Base-by-base conservation (phyloP, 1,140 invertebrate genomes). In the Anastatus disparis region DNA sequence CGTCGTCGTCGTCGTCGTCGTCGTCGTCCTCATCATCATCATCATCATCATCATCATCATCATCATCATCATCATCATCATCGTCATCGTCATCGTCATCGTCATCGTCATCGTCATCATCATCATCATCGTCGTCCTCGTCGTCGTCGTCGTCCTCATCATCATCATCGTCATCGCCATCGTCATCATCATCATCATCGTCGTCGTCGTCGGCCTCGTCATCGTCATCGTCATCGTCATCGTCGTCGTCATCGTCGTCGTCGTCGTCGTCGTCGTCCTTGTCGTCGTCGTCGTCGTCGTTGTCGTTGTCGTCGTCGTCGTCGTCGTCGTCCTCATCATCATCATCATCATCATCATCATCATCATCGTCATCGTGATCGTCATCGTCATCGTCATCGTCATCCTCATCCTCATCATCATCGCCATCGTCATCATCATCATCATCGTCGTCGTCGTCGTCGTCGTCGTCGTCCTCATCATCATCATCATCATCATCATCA, bases 81-180 rank as follows among this genome's bases (percentile, higher is more conserved):
- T 26, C 20, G n/a, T 71, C 42, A 42, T 66, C 46, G 31, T 48
- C 46, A 50, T 71, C 46, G 52, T 65, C 61, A 20, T 53, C 27
- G 67, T 71, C 31, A 52, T 66, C 44, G 38, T 71, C 46, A 24
- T 66, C 61, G 69, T 66, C 46, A 27, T 29, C 31, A 66, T 71
- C 61, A 52, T 67, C 22, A 27, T 71, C 61, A 35, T 53, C 46
- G 44, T 71, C 61, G 24, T 52, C 44, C 10, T 65, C 27, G 29
- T 53, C 31, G 27, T 53, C 61, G 42, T 69, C 52, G 22, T 68
- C 26, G 53, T 69, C 52, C 42, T 48, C 53, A 27, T 69, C 40
- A 63, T 59, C 53, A 59, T 69, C 9, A 59, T 20, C 26, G 20
- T 66, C 29, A 53, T 65, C 20, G 20, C 42, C 20, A 38, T 65